Conservation (phyloP, 2,797 vertebrate species). For the Platalea minor region DNA sequence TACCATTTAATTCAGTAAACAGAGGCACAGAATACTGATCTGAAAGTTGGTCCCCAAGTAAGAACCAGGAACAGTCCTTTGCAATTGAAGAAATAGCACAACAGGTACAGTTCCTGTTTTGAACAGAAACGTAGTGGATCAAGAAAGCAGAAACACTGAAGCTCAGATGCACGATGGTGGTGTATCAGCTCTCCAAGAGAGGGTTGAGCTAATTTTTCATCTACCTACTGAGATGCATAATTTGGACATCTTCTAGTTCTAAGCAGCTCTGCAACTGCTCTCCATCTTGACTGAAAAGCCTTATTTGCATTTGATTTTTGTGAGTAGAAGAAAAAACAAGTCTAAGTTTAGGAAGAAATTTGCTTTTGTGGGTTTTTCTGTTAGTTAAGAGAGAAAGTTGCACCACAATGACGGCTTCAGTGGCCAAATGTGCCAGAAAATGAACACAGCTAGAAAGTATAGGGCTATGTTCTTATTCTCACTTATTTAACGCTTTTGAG, state of each 20-base stretch:
- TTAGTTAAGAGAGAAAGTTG: neutral
- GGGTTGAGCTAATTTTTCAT: neutral
- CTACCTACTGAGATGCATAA: neutral
- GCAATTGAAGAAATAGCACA: neutral
- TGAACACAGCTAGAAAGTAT: neutral
- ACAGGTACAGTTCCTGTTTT: neutral
- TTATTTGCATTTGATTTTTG: neutral
- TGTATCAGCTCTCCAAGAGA: neutral
- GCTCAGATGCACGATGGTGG: neutral
- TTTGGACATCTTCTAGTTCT: neutral
- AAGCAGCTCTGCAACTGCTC: neutral
- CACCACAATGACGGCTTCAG: neutral
- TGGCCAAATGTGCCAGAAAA: neutral
- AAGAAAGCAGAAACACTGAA: neutral
- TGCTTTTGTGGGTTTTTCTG: neutral
- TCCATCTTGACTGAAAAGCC: neutral
- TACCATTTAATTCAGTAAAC: neutral
- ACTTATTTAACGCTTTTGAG: neutral
- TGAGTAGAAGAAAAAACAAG: neutral
- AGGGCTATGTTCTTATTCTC: neutral
- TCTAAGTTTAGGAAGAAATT: neutral
- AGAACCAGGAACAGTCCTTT: neutral
- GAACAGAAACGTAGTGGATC: neutral
- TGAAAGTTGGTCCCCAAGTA: neutral
- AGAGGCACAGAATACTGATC: neutral